Evolutionary conservation across 2,113 vertebrate species (phyloP).

Genomic region (Ciconia stormi): DNA sequence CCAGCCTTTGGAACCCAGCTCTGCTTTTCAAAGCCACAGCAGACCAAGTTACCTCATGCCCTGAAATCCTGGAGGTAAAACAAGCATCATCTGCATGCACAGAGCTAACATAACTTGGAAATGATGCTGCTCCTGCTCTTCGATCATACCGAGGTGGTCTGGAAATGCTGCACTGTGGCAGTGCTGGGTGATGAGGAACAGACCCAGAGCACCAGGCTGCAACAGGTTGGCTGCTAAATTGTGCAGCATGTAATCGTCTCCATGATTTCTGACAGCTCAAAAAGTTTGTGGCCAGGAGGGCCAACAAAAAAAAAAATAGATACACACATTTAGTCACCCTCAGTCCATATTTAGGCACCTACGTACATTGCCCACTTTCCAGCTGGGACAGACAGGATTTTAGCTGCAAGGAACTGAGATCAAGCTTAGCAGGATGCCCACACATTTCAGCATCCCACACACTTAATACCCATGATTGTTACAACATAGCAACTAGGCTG

Average conservation of each 20-base stretch:
- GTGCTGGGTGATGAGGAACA: neutral
- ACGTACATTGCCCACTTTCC: neutral
- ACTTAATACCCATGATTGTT: constrained; percentile 2
- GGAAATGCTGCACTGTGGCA: neutral
- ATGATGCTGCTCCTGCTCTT: neutral
- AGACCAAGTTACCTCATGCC: rapidly evolving
- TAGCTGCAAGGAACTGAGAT: neutral
- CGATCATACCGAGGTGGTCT: rapidly evolving
- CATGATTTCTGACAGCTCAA: neutral
- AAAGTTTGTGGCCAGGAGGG: neutral
- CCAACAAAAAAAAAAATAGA: no score
- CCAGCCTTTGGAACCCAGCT: neutral
- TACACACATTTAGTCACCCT: neutral
- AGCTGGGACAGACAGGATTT: constrained; percentile 12
- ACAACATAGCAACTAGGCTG: neutral
- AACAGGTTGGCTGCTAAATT: neutral
- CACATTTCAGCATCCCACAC: constrained; percentile 26
- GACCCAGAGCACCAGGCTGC: neutral
- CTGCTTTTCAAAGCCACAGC: neutral
- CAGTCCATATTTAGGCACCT: neutral
- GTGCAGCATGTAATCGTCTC: neutral
- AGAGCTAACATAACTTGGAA: neutral
- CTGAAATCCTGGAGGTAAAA: neutral
- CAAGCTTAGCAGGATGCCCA: neutral
- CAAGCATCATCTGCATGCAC: neutral